phyloP scores from a whole-genome alignment of 2,797 vertebrate species.

The Argentina silus region DNA sequence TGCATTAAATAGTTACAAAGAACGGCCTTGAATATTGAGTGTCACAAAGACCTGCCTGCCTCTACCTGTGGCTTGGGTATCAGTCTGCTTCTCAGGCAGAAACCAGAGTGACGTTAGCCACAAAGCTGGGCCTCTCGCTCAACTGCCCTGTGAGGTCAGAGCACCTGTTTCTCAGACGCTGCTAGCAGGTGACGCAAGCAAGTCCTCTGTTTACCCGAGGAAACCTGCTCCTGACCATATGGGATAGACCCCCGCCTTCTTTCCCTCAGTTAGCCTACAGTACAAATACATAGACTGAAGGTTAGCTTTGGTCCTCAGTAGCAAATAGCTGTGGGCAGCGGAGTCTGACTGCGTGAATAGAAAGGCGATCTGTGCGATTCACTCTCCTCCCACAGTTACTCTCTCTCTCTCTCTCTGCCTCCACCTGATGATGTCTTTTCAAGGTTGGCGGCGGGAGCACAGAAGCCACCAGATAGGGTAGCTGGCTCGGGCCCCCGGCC shows the following conservation, averaged over 20 bases:
- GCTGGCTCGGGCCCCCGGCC: slow-evolving; percentile 63
- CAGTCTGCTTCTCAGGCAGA: slow-evolving; percentile 9
- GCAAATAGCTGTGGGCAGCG: slow-evolving; percentile 43
- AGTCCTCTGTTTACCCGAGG: too few species aligned
- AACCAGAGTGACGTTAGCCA: slow-evolving; percentile 43
- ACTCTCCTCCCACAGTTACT: slow-evolving; percentile 19
- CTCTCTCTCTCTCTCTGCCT: neutral
- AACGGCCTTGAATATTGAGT: slow-evolving; percentile 26
- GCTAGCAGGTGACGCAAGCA: slow-evolving; percentile 54
- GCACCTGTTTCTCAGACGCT: slow-evolving; percentile 65
- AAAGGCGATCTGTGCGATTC: slow-evolving; percentile 41
- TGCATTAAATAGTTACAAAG: slow-evolving; percentile 11
- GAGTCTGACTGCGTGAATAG: slow-evolving; percentile 39
- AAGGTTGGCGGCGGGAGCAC: slow-evolving; percentile 51
- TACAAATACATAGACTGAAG: slow-evolving; percentile 4
- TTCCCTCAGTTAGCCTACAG: too few species aligned
- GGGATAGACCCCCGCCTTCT: too few species aligned
- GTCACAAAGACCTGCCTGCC: slow-evolving; percentile 32
- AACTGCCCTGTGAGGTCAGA: slow-evolving; percentile 67
- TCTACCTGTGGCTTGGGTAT: slow-evolving; percentile 38
- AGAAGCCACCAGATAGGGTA: slow-evolving; percentile 68
- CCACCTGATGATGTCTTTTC: slow-evolving; percentile 70
- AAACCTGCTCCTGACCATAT: too few species aligned
- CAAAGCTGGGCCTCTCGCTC: slow-evolving; percentile 36
- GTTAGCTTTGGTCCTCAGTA: slow-evolving; percentile 31